A percentile compares a stretch with the other conserved stretches of the same genome.
Conservation (phyloP, 2,113 vertebrate genomes). For the Buteo buteo region DNA sequence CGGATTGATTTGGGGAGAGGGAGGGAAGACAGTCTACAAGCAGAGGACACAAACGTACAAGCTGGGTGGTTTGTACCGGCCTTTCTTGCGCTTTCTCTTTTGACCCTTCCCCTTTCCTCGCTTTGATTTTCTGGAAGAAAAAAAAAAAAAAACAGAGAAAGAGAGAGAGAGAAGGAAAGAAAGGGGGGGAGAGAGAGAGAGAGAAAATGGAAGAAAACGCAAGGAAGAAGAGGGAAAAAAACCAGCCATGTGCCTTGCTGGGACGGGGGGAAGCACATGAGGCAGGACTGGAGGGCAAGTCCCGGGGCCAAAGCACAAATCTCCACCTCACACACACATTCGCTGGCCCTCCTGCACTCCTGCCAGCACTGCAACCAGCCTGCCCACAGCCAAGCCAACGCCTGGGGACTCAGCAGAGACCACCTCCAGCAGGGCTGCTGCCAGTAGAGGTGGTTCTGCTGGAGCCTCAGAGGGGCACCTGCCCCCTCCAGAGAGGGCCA, state of each 20-base stretch:
- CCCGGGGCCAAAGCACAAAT: neutral
- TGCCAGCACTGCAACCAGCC: neutral
- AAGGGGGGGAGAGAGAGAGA: neutral
- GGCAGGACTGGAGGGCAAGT: neutral
- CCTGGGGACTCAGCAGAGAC: neutral
- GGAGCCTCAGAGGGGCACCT: neutral
- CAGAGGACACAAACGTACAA: slow-evolving; percentile 91
- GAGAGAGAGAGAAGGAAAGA: slow-evolving; percentile 52
- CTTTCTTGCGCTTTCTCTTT: slow-evolving; percentile 99
- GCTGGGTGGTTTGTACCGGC: slow-evolving; percentile 88
- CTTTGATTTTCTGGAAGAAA: slow-evolving; percentile 94
- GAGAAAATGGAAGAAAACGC: slow-evolving; percentile 34
- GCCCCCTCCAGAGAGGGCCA: neutral
- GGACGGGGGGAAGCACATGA: slow-evolving; percentile 17
- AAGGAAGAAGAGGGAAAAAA: slow-evolving; percentile 45
- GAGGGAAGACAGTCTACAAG: slow-evolving; percentile 62
- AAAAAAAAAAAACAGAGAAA: slow-evolving; percentile 65
- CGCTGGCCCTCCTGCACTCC: neutral
- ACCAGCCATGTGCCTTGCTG: slow-evolving; percentile 54
- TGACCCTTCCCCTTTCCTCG: slow-evolving; percentile 93
- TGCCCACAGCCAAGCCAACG: neutral
- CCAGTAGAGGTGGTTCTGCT: neutral
- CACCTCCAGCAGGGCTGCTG: neutral
- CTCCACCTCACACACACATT: neutral
- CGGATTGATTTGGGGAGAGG: slow-evolving; percentile 34